Evolutionary conservation across 2,113 vertebrate genomes (phyloP).

Genomic region (Paedocypris sp.): DNA sequence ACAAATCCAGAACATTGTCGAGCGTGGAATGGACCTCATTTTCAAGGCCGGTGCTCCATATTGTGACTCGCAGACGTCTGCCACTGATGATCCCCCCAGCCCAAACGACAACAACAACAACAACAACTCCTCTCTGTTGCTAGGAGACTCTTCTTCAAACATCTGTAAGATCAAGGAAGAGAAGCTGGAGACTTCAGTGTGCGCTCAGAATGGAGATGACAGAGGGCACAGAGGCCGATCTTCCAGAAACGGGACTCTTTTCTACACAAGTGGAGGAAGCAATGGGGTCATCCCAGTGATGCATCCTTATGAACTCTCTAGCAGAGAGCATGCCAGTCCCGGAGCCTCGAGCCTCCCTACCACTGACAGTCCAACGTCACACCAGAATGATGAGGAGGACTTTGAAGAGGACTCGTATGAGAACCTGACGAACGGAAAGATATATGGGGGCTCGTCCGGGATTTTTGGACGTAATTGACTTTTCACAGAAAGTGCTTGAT

Average conservation of each 20-base stretch:
- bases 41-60: slow-evolving; percentile 91
- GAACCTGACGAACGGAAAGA: slow-evolving; percentile 74
- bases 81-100: slow-evolving; percentile 79
- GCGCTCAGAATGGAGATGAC: slow-evolving; percentile 36
- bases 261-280: slow-evolving; percentile 43
- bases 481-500: slow-evolving; percentile 4
- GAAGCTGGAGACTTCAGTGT: slow-evolving; percentile 66
- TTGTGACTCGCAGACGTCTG: slow-evolving; percentile 89
- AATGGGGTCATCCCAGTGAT: slow-evolving; percentile 72
- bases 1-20: slow-evolving; percentile 97
- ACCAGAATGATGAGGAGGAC: slow-evolving; percentile 87
- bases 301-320: slow-evolving; percentile 64
- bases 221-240: slow-evolving; percentile 37
- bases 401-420: slow-evolving; percentile 87
- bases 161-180: slow-evolving; percentile 86
- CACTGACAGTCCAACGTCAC: slow-evolving; percentile 88
- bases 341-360: slow-evolving; percentile 83
- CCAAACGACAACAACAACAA: slow-evolving; percentile 69
- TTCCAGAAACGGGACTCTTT: slow-evolving; percentile 49
- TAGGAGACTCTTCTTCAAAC: slow-evolving; percentile 64
- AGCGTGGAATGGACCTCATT: slow-evolving; percentile 91
- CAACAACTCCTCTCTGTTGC: slow-evolving; percentile 53
- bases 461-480: slow-evolving; percentile 73
- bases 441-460: slow-evolving; percentile 75
- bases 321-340: slow-evolving; percentile 79